These are phyloP conservation scores for Ophiodon elongatus DNA, from an alignment of 2,113 vertebrate species.

Conservation along the genomic window DNA sequence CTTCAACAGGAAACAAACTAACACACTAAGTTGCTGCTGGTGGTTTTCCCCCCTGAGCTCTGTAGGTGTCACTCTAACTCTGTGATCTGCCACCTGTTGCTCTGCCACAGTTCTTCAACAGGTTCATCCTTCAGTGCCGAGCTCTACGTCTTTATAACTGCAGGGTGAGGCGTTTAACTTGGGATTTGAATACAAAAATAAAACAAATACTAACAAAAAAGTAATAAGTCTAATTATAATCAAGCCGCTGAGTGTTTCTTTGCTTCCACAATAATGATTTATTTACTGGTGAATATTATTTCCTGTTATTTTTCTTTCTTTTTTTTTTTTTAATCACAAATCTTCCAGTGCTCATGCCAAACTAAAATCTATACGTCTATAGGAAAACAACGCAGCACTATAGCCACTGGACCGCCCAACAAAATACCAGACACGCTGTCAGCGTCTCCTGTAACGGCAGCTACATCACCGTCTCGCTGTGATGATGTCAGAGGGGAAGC, in stretches of 20 bases:
- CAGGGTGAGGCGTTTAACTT: too few species aligned
- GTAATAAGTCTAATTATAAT: neutral
- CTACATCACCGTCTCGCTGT: conserved; percentile 49
- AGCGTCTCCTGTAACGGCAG: conserved; percentile 18
- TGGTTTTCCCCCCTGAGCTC: conserved; percentile 26
- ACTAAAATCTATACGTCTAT: neutral
- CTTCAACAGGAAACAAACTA: neutral
- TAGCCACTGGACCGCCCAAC: neutral
- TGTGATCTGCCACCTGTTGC: conserved; percentile 75
- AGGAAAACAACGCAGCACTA: neutral
- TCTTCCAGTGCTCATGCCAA: neutral
- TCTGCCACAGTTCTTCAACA: conserved; percentile 28
- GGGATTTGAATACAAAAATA: neutral
- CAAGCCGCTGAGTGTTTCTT: neutral
- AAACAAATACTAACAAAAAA: neutral
- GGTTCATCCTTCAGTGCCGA: neutral
- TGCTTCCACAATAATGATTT: neutral
- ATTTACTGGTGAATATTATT: neutral
- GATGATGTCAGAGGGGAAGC: conserved; percentile 69
- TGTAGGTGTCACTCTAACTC: conserved; percentile 80
- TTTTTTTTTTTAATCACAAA: neutral
- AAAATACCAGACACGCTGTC: conserved; percentile 42
- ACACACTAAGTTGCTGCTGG: neutral
- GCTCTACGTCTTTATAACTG: neutral
- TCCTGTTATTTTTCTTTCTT: neutral